Conservation (phyloP, 92 coral and sea anemone genomes). For the Palythoa caribaeorum region DNA sequence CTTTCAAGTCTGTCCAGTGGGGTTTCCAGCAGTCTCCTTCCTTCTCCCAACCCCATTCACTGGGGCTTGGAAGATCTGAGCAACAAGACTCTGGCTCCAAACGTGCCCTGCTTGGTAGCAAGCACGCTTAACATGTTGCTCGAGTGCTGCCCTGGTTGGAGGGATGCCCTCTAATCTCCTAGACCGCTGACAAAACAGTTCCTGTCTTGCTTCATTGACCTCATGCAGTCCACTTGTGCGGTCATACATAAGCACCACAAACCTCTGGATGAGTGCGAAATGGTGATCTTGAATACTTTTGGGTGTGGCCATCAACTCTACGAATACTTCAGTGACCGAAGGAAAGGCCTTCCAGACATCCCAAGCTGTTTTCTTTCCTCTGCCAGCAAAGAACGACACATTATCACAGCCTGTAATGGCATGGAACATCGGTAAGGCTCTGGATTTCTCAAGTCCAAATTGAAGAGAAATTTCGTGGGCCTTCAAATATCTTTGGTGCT, state of each 20-base stretch:
- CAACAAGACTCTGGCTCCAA: slow-evolving; percentile 41
- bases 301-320: slow-evolving; percentile 25
- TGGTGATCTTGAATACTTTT: slow-evolving; percentile 11
- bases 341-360: slow-evolving; percentile 53
- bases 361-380: slow-evolving; percentile 66
- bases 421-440: slow-evolving; percentile 21
- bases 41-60: slow-evolving; percentile 30
- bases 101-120: slow-evolving; percentile 33
- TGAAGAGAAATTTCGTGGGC: background rate
- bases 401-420: slow-evolving; percentile 68
- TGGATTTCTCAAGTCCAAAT: slow-evolving; percentile 21
- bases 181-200: slow-evolving; percentile 51
- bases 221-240: slow-evolving; percentile 46
- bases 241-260: slow-evolving; percentile 49
- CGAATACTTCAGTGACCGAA: slow-evolving; percentile 46
- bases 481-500: slow-evolving; percentile 41
- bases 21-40: slow-evolving; percentile 18
- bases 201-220: slow-evolving; percentile 57
- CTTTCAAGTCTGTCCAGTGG: slow-evolving; percentile 21
- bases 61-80: background rate
- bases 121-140: slow-evolving; percentile 18
- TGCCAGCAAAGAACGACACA: slow-evolving; percentile 60
- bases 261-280: slow-evolving; percentile 34
- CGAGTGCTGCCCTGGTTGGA: slow-evolving; percentile 43
- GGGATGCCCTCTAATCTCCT: slow-evolving; percentile 58